Conservation (phyloP, 2,888 invertebrate species). For the Coelopa pilipes region DNA sequence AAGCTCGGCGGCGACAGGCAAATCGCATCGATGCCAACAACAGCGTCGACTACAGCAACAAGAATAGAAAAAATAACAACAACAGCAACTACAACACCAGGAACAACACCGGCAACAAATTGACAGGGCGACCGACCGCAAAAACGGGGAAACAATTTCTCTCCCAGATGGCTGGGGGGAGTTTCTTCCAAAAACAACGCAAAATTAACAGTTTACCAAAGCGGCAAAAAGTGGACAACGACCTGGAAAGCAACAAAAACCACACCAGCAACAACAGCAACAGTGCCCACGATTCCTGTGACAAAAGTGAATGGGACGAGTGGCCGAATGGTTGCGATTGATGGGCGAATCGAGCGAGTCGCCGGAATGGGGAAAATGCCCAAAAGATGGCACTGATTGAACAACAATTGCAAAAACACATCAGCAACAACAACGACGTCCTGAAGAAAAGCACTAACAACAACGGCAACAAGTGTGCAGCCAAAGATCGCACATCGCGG, state of each 20-base stretch:
- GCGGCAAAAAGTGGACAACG: neutral
- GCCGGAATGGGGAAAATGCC: slow-evolving; percentile 22
- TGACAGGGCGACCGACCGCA: too few relatives aligned
- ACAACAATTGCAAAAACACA: too few relatives aligned
- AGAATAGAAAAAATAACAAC: neutral
- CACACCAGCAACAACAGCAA: too few relatives aligned
- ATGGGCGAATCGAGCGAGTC: neutral
- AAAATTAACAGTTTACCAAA: slow-evolving; percentile 18
- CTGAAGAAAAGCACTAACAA: too few relatives aligned
- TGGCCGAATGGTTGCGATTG: neutral
- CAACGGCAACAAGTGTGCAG: neutral
- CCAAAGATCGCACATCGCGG: neutral
- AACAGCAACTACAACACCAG: neutral
- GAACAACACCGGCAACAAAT: too few relatives aligned
- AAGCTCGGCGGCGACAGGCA: neutral
- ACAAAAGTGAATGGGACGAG: slow-evolving; percentile 25
- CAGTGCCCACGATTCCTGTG: too few relatives aligned
- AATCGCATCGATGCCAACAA: neutral
- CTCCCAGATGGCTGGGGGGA: too few relatives aligned
- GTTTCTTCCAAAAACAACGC: neutral
- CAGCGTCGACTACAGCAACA: neutral
- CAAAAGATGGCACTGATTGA: neutral
- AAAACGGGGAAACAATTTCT: too few relatives aligned
- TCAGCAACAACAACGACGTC: neutral
- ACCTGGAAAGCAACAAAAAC: neutral